Evolutionary conservation across 2,888 invertebrate genomes (phyloP), one percentile per base, ranked within the genome.

Genomic region (Cephus pygmeus): DNA sequence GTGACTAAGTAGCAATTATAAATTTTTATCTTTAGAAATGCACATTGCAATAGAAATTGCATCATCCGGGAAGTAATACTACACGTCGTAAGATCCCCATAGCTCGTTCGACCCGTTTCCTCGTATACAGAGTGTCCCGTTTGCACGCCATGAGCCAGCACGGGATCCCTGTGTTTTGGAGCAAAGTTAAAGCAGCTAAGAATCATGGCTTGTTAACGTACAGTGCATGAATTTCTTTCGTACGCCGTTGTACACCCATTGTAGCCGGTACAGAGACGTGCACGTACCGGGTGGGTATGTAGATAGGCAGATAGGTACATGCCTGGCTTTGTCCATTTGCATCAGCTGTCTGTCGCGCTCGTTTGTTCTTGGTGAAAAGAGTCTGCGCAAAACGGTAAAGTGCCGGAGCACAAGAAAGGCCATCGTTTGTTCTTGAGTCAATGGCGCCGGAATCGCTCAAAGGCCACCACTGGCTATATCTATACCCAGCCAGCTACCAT

Each of bases 281-380:
- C 6, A 2, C 23, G 23, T 56, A 56, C 56, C 23, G 15, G 56
- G 15, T 56, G 23, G 56, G 23, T 56, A 56, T 9, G 56, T 56
- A 56, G 56, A 6, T 40, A 40, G 40, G 6, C 12, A 40, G 15
- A 12, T 56, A 56, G 71, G 73, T 69, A 69, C 35, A 40, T 56
- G 81, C 79, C 80, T 56, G 81, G 80, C 85, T 85, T 85, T 85
- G 84, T 85, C 81, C 82, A 80, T 80, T 81, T 80, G 83, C 83
- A 80, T 85, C 84, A 85, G 83, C 82, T 84, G 34, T 9, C 34
- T 80, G 79, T 56, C 56, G 56, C 56, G 23, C 56, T 79, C 82
- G 81, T 82, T 84, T 83, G 80, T 81, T 76, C 81, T 79, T 56
- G 75, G 84, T 84, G 82, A 78, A 80, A 69, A 75, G 75, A 36